phyloP scores from a whole-genome alignment of 2,797 vertebrate species.

The Heterohyrax brucei region DNA sequence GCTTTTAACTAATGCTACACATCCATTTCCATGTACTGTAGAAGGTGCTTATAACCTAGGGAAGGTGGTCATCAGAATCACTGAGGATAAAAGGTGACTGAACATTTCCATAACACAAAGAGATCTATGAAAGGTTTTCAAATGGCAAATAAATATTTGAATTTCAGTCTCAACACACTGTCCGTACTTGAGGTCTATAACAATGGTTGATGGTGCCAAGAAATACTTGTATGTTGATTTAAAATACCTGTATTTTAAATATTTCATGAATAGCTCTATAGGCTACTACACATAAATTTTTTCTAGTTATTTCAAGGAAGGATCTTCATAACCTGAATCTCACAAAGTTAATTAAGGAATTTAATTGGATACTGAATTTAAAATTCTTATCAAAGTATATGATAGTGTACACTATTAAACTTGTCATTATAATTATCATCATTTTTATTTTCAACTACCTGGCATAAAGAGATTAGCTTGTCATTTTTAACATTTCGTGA shows the following conservation, averaged over 20 bases:
- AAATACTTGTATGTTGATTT: too few relatives aligned
- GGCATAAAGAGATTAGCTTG: background rate
- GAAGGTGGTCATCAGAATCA: background rate
- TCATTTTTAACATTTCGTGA: background rate
- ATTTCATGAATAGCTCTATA: background rate
- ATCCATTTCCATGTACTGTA: background rate
- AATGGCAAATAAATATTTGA: background rate
- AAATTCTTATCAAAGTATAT: background rate
- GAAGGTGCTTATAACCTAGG: background rate
- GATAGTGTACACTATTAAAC: background rate
- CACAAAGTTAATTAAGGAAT: background rate
- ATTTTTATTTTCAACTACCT: slow-evolving; percentile 9
- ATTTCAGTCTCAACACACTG: background rate
- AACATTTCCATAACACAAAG: background rate
- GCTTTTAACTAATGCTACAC: background rate
- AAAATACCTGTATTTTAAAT: background rate
- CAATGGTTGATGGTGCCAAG: background rate
- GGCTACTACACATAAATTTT: background rate
- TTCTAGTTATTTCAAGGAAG: background rate
- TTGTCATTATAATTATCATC: background rate
- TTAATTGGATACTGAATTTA: background rate
- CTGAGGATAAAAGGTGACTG: background rate
- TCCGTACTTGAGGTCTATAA: background rate
- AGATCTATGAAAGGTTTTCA: background rate
- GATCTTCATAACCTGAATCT: background rate